These are phyloP conservation scores for Pinctada fucata DNA, from an alignment of 2,888 invertebrate genomes.

Conservation along the genomic window DNA sequence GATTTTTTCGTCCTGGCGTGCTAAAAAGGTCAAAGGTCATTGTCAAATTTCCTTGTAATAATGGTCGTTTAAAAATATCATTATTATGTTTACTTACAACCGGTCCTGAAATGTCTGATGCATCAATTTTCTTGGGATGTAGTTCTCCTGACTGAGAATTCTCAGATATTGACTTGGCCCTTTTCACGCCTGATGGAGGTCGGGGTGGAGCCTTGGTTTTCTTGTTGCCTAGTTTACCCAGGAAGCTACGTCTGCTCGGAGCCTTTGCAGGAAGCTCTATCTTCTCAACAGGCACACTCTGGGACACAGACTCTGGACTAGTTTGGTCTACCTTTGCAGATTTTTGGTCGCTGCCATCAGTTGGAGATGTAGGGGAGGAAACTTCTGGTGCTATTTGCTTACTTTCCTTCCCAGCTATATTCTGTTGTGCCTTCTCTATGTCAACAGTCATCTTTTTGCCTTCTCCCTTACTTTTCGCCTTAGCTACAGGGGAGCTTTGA, in stretches of 20 bases:
- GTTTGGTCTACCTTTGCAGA: conserved; percentile 15
- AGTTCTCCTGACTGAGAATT: conserved; percentile 51
- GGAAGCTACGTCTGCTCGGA: conserved; percentile 62
- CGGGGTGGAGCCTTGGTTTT: conserved; percentile 58
- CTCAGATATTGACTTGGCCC: conserved; percentile 69
- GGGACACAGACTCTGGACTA: conserved; percentile 14
- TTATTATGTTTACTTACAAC: conserved; percentile 56
- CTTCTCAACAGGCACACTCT: conserved; percentile 53
- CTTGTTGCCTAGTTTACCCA: conserved; percentile 64
- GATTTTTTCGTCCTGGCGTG: no score
- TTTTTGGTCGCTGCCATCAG: conserved; percentile 24
- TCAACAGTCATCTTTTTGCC: background rate
- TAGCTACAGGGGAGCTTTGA: background rate
- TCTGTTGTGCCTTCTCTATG: background rate
- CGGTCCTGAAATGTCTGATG: conserved; percentile 70
- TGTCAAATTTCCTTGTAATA: no score
- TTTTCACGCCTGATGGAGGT: conserved; percentile 62
- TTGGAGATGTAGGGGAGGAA: conserved; percentile 13
- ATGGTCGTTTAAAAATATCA: no score
- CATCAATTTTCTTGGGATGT: conserved; percentile 64
- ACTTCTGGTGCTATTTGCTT: conserved; percentile 16
- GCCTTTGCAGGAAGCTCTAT: conserved; percentile 68
- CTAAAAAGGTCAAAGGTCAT: no score
- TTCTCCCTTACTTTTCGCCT: background rate
- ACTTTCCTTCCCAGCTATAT: conserved; percentile 3